Evolutionary conservation across 2,797 vertebrate species (phyloP), one percentile per base, ranked within the genome.

Genomic region (Dendrocincla fuliginosa): DNA sequence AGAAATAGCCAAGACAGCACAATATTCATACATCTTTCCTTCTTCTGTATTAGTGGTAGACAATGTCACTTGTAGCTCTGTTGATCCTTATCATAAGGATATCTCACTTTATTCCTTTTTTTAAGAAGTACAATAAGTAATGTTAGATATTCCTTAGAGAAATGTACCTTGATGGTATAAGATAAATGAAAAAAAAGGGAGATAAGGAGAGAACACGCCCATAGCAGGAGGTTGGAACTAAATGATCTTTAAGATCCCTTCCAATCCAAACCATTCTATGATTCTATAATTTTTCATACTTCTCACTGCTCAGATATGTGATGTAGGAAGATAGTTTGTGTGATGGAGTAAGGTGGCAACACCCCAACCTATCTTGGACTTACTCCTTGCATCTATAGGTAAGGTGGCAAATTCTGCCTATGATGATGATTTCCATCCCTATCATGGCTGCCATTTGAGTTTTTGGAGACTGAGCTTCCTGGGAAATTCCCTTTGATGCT

Each of bases 161-260:
- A 93, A 49, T 24, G 10, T 37, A 30, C 6, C 6, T 67, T 56
- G 6, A 35, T 19, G 6, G 20, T 46, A 18, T 27, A 50, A 53
- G 39, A 53, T 11, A 59, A 73, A 65, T 64, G 25, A 13, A 7
- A n/a, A 39, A 52, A 71, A 71, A 44, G 2, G 11, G 23, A 79
- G 22, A 24, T 5, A 14, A 79, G 10, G 42, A 52, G 14, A 61
- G 23, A 89, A 57, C 0, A 0, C 39, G 22, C 19, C 22, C 5
- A 55, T 27, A 33, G 13, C 28, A 44, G 44, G 28, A 7, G 1
- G 9, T 67, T 59, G 39, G 33, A 67, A 67, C 50, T n/a, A 59
- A 39, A 22, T 49, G n/a, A 67, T 28, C 44, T 67, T 28, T 35
- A 65, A 65, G n/a, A 65, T 44, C 28, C 5, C 42, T 57, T 73